Conservation (phyloP, 2,113 vertebrate genomes). For the Oenanthe oenanthe region DNA sequence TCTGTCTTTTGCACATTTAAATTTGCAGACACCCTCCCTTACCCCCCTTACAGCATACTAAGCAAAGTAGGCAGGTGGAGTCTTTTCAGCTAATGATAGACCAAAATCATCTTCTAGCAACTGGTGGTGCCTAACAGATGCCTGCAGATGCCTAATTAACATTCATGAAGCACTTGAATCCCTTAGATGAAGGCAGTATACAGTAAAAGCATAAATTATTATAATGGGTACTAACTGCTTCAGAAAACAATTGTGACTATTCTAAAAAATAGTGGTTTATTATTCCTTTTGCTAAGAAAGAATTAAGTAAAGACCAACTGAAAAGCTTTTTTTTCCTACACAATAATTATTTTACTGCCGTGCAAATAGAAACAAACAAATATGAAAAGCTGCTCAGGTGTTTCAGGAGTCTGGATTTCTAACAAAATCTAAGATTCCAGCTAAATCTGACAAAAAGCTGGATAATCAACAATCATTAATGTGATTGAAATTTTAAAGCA, state of each 20-base stretch:
- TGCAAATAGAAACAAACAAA: not conserved
- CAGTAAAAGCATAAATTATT: conserved; percentile 16
- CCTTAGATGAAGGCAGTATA: conserved; percentile 11
- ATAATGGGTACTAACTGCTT: not conserved
- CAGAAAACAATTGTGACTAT: not conserved
- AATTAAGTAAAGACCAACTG: not conserved
- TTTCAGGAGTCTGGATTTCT: not conserved
- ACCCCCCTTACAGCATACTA: not conserved
- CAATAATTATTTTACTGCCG: not conserved
- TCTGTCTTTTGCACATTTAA: not conserved
- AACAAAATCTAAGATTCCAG: not conserved
- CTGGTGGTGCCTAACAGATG: conserved; percentile 15
- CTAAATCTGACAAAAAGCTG: not conserved
- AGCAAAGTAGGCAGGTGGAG: conserved; percentile 24
- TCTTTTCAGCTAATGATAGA: conserved; percentile 31
- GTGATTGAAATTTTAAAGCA: conserved; percentile 7
- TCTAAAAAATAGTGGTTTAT: not conserved
- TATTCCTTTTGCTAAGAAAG: not conserved
- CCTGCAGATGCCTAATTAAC: conserved; percentile 54
- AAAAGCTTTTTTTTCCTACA: not conserved
- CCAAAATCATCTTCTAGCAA: conserved; percentile 29
- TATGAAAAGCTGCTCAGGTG: not conserved
- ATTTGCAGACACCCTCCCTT: not conserved
- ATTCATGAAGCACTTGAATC: conserved; percentile 35
- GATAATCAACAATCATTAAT: not conserved